phyloP scores from a whole-genome alignment of 2,113 vertebrate genomes.

The Mormyrus iriodes region DNA sequence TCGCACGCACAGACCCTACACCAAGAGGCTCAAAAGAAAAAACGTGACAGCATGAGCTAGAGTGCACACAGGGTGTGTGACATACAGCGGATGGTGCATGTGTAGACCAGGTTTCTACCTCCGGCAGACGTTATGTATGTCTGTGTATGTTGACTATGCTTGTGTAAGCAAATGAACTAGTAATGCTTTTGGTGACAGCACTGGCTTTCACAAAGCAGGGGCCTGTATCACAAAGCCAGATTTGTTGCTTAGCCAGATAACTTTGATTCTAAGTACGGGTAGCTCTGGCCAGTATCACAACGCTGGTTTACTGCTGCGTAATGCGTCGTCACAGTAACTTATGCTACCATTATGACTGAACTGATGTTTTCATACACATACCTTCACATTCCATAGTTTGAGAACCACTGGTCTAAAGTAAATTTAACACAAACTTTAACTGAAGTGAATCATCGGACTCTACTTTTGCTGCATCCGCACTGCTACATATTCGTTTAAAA shows the following conservation, averaged over 20 bases:
- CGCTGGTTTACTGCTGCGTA: not conserved
- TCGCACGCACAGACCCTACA: not conserved
- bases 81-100: too few relatives aligned
- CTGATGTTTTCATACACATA: not conserved
- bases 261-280: too few relatives aligned
- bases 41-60: too few relatives aligned
- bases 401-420: not conserved
- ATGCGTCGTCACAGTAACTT: not conserved
- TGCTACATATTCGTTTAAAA: too few relatives aligned
- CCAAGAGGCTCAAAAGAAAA: not conserved
- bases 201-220: not conserved
- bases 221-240: not conserved
- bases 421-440: not conserved
- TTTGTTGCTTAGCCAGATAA: not conserved
- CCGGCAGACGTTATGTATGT: too few relatives aligned
- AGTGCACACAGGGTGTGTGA: too few relatives aligned
- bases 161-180: not conserved
- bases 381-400: not conserved
- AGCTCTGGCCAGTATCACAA: too few relatives aligned
- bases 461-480: not conserved
- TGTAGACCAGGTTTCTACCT: too few relatives aligned
- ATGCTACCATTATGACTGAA: not conserved
- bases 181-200: not conserved
- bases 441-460: not conserved
- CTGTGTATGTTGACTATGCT: not conserved